Evolutionary conservation across 2,113 vertebrate genomes (phyloP).

Genomic region (Miniopterus natalensis): DNA sequence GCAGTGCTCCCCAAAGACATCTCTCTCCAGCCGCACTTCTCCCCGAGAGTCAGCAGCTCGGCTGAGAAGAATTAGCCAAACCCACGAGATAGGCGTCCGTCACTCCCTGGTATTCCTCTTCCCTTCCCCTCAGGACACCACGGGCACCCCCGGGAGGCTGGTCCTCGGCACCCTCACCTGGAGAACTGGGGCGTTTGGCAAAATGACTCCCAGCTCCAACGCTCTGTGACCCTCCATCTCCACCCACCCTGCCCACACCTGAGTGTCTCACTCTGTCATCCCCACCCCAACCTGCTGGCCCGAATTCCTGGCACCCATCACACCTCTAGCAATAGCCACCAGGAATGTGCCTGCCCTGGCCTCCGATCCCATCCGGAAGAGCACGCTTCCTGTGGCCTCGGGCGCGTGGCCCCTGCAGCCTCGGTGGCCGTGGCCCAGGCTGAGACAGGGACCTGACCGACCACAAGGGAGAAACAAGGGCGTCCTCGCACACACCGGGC

Average conservation of each 20-base stretch:
- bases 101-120: too few relatives aligned
- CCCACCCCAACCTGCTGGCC: background rate
- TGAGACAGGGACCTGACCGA: background rate
- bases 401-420: too few relatives aligned
- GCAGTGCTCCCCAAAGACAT: background rate
- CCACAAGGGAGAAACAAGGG: fast-evolving
- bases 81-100: fast-evolving
- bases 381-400: background rate
- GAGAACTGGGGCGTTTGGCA: background rate
- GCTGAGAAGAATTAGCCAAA: background rate
- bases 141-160: fast-evolving
- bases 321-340: background rate
- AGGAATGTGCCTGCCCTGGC: background rate
- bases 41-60: fast-evolving
- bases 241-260: background rate
- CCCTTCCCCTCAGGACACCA: background rate
- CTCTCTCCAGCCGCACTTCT: fast-evolving
- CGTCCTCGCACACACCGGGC: background rate
- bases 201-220: background rate
- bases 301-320: background rate
- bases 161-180: background rate
- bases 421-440: too few relatives aligned
- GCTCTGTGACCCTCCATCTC: background rate
- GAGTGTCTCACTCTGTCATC: background rate
- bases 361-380: too few relatives aligned